Conservation (phyloP, 2,888 invertebrate genomes). For the Leptopilina syphax region DNA sequence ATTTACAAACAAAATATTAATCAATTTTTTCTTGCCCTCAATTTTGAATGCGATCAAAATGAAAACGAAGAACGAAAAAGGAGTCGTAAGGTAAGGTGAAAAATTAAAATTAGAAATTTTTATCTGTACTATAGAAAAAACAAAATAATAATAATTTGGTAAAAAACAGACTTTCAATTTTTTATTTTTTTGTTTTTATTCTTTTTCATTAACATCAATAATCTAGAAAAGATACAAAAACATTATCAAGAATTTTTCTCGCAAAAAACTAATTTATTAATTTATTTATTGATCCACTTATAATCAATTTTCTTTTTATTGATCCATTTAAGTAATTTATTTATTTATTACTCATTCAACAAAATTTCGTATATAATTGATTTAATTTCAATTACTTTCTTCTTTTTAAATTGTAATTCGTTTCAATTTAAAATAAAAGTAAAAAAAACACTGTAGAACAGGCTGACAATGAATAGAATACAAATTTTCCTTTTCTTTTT, state of each 20-base stretch:
- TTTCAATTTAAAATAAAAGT: too few relatives aligned
- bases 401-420: not conserved
- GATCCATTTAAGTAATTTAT: too few relatives aligned
- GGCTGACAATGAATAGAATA: constrained; percentile 23
- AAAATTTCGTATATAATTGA: too few relatives aligned
- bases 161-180: constrained; percentile 8
- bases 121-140: constrained; percentile 8
- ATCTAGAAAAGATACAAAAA: constrained; percentile 40
- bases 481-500: constrained; percentile 13
- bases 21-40: constrained; percentile 30
- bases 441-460: not conserved
- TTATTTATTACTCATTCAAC: too few relatives aligned
- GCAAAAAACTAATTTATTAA: constrained; percentile 13
- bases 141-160: not conserved
- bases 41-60: constrained; percentile 40
- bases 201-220: constrained; percentile 37
- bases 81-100: constrained; percentile 42
- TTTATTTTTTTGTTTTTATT: constrained; percentile 44
- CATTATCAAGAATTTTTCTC: constrained; percentile 42
- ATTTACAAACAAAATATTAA: constrained; percentile 21
- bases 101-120: constrained; percentile 16
- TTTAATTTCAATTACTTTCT: too few relatives aligned
- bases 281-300: too few relatives aligned
- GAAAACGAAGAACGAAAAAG: constrained; percentile 47
- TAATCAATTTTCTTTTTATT: too few relatives aligned